Evolutionary conservation across 1,140 invertebrate species (phyloP).

Genomic region (Nymphalis io): DNA sequence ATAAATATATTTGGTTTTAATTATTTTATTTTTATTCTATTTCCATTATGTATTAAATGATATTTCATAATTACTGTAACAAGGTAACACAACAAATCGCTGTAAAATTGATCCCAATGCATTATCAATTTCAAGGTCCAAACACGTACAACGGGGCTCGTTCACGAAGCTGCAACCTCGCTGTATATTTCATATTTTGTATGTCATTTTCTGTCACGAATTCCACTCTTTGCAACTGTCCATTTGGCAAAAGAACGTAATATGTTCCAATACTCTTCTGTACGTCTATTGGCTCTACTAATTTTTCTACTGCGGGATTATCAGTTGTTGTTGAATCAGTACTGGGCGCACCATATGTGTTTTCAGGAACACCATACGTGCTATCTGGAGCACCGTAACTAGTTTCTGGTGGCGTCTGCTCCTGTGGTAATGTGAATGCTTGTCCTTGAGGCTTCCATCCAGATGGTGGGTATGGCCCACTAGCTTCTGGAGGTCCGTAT

Average conservation of each 20-base stretch:
- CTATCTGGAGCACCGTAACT: constrained; percentile 67
- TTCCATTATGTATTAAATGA: too few species aligned
- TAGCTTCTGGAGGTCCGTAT: constrained; percentile 53
- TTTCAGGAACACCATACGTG: constrained; percentile 49
- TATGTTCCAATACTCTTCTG: constrained; percentile 66
- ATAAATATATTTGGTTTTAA: too few species aligned
- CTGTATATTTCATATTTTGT: constrained; percentile 69
- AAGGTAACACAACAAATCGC: neutral
- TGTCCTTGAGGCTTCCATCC: constrained; percentile 65
- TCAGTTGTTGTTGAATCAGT: constrained; percentile 57
- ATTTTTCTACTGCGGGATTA: constrained; percentile 57
- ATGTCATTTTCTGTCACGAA: constrained; percentile 65
- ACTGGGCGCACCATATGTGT: constrained; percentile 46
- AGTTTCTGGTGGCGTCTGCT: constrained; percentile 52
- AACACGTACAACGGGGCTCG: constrained; percentile 60
- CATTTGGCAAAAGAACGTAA: constrained; percentile 65
- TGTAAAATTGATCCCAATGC: neutral
- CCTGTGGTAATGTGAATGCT: constrained; percentile 59
- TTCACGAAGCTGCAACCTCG: constrained; percentile 53
- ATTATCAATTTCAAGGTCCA: constrained; percentile 43
- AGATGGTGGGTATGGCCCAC: constrained; percentile 59
- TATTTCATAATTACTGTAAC: too few species aligned
- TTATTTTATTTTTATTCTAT: too few species aligned
- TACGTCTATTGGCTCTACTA: constrained; percentile 66
- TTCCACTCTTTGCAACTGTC: constrained; percentile 61